phyloP scores from a whole-genome alignment of 1,140 invertebrate genomes.

The Chlorops oryzae region DNA sequence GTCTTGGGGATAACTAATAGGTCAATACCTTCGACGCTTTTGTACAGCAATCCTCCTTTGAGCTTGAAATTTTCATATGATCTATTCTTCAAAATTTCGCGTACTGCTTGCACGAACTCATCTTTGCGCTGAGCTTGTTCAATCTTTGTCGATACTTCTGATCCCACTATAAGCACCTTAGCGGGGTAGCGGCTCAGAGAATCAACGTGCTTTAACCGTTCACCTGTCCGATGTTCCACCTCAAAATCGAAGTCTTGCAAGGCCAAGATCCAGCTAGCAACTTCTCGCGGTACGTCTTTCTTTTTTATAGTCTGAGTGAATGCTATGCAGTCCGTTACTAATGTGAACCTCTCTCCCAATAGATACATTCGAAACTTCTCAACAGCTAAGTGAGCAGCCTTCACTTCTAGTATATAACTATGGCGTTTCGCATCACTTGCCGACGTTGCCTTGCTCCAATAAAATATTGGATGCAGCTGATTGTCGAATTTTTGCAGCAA shows the following conservation, averaged over 20 bases:
- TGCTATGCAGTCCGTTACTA: too few species aligned
- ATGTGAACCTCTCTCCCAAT: constrained; percentile 7
- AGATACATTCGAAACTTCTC: constrained; percentile 22
- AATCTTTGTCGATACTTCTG: neutral
- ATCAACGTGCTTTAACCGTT: too few species aligned
- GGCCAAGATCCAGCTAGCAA: constrained; percentile 13
- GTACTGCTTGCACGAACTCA: too few species aligned
- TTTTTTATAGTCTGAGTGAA: too few species aligned
- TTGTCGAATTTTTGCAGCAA: constrained; percentile 6
- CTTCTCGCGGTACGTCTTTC: constrained; percentile 20
- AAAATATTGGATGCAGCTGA: constrained; percentile 29
- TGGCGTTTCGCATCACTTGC: constrained; percentile 2
- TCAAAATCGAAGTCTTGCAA: constrained; percentile 40
- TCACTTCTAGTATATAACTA: constrained; percentile 26
- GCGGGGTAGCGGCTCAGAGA: constrained; percentile 41
- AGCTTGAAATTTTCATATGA: neutral
- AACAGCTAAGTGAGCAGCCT: constrained; percentile 23
- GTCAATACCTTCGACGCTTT: neutral
- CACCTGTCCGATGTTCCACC: constrained; percentile 40
- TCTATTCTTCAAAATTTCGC: neutral
- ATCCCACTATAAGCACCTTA: constrained; percentile 6
- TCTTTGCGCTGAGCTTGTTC: neutral
- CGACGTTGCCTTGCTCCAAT: constrained; percentile 28
- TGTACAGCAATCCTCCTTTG: neutral
- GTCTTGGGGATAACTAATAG: constrained; percentile 2